A percentile compares a stretch with the other conserved stretches of the same genome.
Conservation (phyloP, 2,113 vertebrate species). For the Apteryx mantelli region DNA sequence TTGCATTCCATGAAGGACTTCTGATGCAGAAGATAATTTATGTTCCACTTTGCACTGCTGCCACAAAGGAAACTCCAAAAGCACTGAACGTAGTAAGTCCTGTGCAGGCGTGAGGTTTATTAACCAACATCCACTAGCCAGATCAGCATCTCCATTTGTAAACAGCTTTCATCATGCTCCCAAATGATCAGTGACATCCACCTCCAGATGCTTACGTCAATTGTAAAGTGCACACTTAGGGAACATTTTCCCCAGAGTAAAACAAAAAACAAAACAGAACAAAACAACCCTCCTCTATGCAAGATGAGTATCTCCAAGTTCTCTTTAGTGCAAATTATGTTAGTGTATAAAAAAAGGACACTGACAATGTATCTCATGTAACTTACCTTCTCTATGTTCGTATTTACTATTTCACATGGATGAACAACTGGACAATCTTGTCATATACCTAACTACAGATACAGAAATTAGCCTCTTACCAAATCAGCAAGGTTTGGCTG, state of each 20-base stretch:
- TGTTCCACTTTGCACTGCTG: background rate
- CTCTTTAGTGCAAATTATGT: background rate
- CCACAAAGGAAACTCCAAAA: background rate
- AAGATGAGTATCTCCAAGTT: background rate
- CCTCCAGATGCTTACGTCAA: background rate
- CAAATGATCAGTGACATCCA: background rate
- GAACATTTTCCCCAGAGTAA: background rate
- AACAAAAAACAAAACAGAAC: too few relatives aligned
- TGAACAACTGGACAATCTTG: background rate
- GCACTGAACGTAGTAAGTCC: background rate
- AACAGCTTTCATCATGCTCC: background rate
- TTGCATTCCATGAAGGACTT: background rate
- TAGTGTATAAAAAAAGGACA: background rate
- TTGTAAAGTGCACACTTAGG: background rate
- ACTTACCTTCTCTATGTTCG: background rate
- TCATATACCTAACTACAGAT: background rate
- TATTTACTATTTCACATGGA: background rate
- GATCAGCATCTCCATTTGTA: background rate
- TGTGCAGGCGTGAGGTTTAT: background rate
- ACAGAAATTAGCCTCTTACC: constrained; percentile 76
- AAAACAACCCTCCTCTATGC: background rate
- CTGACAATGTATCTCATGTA: accelerated
- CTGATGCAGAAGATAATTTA: background rate
- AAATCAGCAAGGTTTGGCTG: constrained; percentile 93
- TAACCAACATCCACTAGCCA: background rate